A percentile compares a stretch with the other conserved stretches of the same genome.
Evolutionary conservation across 2,888 invertebrate species (phyloP).

Genomic region (Polymixis lichenea): DNA sequence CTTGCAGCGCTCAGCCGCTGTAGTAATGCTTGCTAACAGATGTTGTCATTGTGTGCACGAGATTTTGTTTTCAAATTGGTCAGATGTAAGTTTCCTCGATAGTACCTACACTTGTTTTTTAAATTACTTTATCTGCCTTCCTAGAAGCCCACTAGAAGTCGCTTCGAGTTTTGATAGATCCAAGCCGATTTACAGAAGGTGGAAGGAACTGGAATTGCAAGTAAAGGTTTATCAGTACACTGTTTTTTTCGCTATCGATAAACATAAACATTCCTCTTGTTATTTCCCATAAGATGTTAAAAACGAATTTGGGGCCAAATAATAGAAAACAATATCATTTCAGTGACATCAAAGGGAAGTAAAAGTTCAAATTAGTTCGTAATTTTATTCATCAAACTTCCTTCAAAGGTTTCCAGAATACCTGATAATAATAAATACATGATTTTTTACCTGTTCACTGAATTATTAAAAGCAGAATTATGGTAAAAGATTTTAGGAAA

Average conservation of each 20-base stretch:
- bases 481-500: conserved; percentile 5
- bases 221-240: background rate
- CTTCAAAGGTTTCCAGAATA: conserved; percentile 67
- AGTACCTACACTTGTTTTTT: no score
- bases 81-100: no score
- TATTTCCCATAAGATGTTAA: conserved; percentile 7
- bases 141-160: background rate
- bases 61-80: no score
- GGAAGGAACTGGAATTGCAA: background rate
- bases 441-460: conserved; percentile 25
- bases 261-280: background rate
- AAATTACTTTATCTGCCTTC: background rate
- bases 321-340: conserved; percentile 67
- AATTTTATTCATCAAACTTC: conserved; percentile 76
- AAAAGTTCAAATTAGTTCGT: conserved; percentile 77
- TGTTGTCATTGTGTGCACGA: no score
- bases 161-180: background rate
- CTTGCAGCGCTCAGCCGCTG: no score
- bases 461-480: conserved; percentile 28
- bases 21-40: no score
- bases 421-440: conserved; percentile 62
- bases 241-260: background rate
- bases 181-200: no score
- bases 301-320: conserved; percentile 53
- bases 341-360: conserved; percentile 72